Base-by-base conservation (phyloP, 2,113 vertebrate species). In the Sitta europaea region DNA sequence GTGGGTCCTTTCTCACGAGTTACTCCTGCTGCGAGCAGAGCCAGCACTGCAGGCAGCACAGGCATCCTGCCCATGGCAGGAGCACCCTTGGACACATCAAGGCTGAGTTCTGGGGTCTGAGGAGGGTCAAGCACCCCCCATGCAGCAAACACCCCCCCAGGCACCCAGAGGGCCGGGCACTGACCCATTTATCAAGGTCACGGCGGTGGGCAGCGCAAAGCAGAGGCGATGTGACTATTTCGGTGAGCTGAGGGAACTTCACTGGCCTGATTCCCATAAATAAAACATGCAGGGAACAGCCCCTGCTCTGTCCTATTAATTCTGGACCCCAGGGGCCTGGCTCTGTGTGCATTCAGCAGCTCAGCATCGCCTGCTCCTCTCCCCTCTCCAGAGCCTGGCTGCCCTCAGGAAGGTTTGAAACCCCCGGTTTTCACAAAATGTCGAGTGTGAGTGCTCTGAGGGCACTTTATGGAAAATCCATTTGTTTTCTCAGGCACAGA, bases 201-300 rank as follows among this genome's bases (percentile, higher is more conserved):
- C 3, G 61, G 93, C 72, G 11, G 43, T 95, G 96, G 96, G 93
- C 92, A 96, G 92, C 10, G 1, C 85, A 25, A 76, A 62, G 84
- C 74, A 62, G 84, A 86, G 84, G 81, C 31, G 14, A 61, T 89
- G 85, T 40, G 89, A 79, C 92, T 88, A 94, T 86, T 92, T 94
- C 14, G 6, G 94, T 51, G 91, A 82, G 94, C 83, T 94, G 78
- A 91, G 94, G 92, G 96, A 96, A 95, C 93, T 94, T 94, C 88
- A 76, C 91, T 94, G 94, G 82, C 87, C 92, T 95, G 87, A 95
- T 97, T 97, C 96, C 95, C 94, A 97, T 97, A 97, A 97, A 97
- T 97, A 96, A 97, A 96, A 84, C 94, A 95, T 43, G 59, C 82
- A 76, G 91, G 97, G 96, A 97, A 89, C 95, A 95, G 95, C 96